phyloP scores from a whole-genome alignment of 2,888 invertebrate species.

The Nematopogon swammerdamellus region DNA sequence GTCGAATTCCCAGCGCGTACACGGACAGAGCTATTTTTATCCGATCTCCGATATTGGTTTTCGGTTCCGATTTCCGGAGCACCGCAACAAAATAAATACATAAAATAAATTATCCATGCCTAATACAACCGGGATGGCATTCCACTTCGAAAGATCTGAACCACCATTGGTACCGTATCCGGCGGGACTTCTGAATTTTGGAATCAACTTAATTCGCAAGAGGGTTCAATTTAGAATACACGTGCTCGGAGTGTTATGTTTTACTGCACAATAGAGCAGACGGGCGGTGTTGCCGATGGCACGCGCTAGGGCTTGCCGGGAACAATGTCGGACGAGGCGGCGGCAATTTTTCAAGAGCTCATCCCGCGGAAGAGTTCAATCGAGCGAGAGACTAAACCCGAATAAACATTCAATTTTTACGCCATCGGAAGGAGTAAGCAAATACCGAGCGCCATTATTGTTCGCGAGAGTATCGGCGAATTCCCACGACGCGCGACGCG shows the following conservation, averaged over 20 bases:
- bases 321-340: constrained; percentile 17
- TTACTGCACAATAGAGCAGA: too few species aligned
- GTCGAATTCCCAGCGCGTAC: too few species aligned
- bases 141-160: too few species aligned
- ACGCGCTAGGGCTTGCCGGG: constrained; percentile 27
- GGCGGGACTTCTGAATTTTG: too few species aligned
- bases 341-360: constrained; percentile 40
- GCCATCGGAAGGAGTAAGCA: constrained; percentile 12
- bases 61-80: constrained; percentile 17
- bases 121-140: constrained; percentile 38
- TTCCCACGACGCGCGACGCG: too few species aligned
- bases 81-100: constrained; percentile 45
- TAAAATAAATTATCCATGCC: constrained; percentile 51
- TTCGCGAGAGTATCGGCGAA: constrained; percentile 20
- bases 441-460: too few species aligned
- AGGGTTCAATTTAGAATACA: constrained; percentile 17
- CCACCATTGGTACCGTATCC: too few species aligned
- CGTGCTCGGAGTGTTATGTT: too few species aligned
- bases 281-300: constrained; percentile 12
- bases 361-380: constrained; percentile 36
- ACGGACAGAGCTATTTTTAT: too few species aligned
- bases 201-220: too few species aligned
- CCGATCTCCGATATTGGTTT: background rate
- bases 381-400: constrained; percentile 29
- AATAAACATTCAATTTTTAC: constrained; percentile 47